Percentiles rank a stretch among this genome's conserved stretches.
phyloP scores from a whole-genome alignment of 2,888 invertebrate genomes.

The Nebria salina region DNA sequence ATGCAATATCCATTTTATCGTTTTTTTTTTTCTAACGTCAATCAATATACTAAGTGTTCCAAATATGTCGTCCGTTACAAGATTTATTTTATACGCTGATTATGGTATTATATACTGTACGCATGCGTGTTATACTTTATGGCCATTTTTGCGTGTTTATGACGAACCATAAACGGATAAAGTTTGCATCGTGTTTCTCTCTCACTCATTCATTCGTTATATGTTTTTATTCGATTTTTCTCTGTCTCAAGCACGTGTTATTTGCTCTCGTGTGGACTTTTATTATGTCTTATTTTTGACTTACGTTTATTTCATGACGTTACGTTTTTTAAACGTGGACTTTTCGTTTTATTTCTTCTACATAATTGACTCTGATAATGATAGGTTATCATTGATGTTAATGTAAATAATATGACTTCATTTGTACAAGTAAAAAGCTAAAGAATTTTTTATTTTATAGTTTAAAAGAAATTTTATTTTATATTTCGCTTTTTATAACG shows the following conservation, averaged over 20 bases:
- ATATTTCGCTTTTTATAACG: too few relatives aligned
- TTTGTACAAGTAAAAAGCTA: neutral
- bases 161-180: neutral
- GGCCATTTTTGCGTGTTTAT: neutral
- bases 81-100: neutral
- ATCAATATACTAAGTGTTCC: neutral
- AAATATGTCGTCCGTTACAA: neutral
- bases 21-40: neutral
- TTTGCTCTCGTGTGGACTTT: neutral
- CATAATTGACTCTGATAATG: neutral
- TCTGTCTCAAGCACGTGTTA: neutral
- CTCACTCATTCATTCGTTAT: neutral
- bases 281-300: slow-evolving; percentile 1
- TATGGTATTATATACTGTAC: slow-evolving; percentile 1
- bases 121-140: slow-evolving; percentile 1
- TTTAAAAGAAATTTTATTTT: too few relatives aligned
- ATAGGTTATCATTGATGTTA: neutral
- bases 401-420: neutral
- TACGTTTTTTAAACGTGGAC: neutral
- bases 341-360: neutral
- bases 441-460: too few relatives aligned
- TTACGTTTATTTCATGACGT: neutral
- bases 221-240: neutral
- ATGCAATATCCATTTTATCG: neutral
- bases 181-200: neutral